Conservation (phyloP, 2,888 invertebrate species). For the Allygus modestus region DNA sequence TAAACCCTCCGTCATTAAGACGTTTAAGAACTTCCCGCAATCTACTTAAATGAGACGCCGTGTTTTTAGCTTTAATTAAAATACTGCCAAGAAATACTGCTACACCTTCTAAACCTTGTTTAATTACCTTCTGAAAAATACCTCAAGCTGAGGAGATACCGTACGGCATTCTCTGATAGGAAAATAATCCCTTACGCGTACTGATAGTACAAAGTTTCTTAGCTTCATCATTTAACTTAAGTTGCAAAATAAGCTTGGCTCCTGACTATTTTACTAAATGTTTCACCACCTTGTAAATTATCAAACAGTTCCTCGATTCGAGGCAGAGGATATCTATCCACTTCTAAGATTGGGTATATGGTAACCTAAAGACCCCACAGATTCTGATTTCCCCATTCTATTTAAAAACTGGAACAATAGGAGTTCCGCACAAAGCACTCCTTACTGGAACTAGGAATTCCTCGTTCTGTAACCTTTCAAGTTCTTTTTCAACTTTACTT, state of each 20-base stretch:
- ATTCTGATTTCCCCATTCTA: slow-evolving; percentile 71
- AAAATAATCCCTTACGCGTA: slow-evolving; percentile 72
- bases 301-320: slow-evolving; percentile 61
- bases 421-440: slow-evolving; percentile 71
- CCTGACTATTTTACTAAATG: slow-evolving; percentile 63
- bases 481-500: slow-evolving; percentile 68
- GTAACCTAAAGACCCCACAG: slow-evolving; percentile 69
- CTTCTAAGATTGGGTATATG: slow-evolving; percentile 55
- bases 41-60: too few species aligned
- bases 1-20: too few species aligned
- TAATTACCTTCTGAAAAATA: slow-evolving; percentile 69
- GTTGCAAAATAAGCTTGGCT: slow-evolving; percentile 62
- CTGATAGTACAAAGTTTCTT: slow-evolving; percentile 71
- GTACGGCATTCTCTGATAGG: slow-evolving; percentile 69
- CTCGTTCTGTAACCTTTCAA: slow-evolving; percentile 67
- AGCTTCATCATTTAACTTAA: slow-evolving; percentile 71
- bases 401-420: slow-evolving; percentile 73
- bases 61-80: slow-evolving; percentile 15
- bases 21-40: too few species aligned
- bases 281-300: slow-evolving; percentile 66
- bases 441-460: slow-evolving; percentile 68
- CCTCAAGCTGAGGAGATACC: slow-evolving; percentile 70
- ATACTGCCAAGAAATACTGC: slow-evolving; percentile 46
- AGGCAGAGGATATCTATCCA: slow-evolving; percentile 65
- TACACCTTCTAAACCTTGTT: slow-evolving; percentile 66